phyloP scores from a whole-genome alignment of 2,888 invertebrate species.

The Apoda limacodes region DNA sequence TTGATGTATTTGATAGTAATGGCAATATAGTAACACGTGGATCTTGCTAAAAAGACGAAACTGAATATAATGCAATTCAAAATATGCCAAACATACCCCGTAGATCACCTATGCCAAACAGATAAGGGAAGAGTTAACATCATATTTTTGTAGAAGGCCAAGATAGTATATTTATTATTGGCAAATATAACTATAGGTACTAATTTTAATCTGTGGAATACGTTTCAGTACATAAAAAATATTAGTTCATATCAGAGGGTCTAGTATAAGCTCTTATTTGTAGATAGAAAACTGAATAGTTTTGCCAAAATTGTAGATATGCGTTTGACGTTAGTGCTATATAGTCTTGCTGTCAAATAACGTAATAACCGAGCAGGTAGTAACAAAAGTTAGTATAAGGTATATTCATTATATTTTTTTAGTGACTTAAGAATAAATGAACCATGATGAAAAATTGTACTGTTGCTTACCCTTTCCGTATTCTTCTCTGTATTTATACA shows the following conservation, averaged over 20 bases:
- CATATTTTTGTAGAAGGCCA: slow-evolving; percentile 4
- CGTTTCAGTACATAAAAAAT: neutral
- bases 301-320: no score
- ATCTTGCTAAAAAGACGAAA: slow-evolving; percentile 13
- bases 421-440: neutral
- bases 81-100: slow-evolving; percentile 17
- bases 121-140: slow-evolving; percentile 10
- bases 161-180: neutral
- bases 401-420: neutral
- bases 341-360: neutral
- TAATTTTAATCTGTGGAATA: neutral
- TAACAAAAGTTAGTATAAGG: neutral
- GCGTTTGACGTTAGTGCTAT: no score
- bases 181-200: neutral
- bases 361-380: no score
- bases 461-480: neutral
- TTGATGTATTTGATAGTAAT: slow-evolving; percentile 12
- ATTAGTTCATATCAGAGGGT: neutral
- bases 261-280: no score
- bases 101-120: slow-evolving; percentile 16
- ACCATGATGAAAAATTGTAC: neutral
- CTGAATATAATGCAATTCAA: slow-evolving; percentile 15
- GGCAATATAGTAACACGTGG: slow-evolving; percentile 10
- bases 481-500: neutral
- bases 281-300: no score